Conservation (phyloP, 2,113 vertebrate genomes). For the Nyctibius bracteatus region DNA sequence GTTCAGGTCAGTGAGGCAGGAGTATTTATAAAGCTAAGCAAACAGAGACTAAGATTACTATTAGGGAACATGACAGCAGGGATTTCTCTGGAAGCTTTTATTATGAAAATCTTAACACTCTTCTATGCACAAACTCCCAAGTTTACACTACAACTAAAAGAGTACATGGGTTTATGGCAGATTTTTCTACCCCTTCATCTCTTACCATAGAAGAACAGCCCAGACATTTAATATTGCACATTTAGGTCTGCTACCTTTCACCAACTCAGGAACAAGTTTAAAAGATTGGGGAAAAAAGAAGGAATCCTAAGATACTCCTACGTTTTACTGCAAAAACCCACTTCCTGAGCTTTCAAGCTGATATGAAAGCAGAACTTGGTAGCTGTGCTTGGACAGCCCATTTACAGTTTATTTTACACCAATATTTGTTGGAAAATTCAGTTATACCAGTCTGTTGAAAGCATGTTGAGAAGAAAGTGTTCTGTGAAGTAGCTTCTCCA, state of each 20-base stretch:
- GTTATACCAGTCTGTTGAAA: neutral
- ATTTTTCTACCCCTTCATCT: neutral
- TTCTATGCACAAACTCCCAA: neutral
- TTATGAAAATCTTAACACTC: neutral
- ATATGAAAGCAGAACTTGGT: slow-evolving; percentile 17
- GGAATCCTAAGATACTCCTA: neutral
- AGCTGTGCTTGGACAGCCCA: neutral
- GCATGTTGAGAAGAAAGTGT: neutral
- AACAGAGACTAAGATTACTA: neutral
- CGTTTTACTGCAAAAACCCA: neutral
- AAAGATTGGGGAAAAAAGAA: neutral
- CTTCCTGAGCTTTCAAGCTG: neutral
- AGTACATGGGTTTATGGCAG: neutral
- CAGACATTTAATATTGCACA: neutral
- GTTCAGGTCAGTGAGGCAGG: neutral
- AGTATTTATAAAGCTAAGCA: neutral
- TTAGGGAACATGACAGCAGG: neutral
- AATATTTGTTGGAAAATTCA: neutral
- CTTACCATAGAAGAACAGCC: neutral
- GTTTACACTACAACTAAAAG: neutral
- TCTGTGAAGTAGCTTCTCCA: neutral
- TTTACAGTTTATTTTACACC: neutral
- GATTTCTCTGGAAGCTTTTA: neutral
- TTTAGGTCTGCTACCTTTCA: neutral
- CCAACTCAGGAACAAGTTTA: neutral